A percentile compares a stretch with the other conserved stretches of the same genome.
Evolutionary conservation across 2,888 invertebrate species (phyloP).

Genomic region (Ormyrus labotus): DNA sequence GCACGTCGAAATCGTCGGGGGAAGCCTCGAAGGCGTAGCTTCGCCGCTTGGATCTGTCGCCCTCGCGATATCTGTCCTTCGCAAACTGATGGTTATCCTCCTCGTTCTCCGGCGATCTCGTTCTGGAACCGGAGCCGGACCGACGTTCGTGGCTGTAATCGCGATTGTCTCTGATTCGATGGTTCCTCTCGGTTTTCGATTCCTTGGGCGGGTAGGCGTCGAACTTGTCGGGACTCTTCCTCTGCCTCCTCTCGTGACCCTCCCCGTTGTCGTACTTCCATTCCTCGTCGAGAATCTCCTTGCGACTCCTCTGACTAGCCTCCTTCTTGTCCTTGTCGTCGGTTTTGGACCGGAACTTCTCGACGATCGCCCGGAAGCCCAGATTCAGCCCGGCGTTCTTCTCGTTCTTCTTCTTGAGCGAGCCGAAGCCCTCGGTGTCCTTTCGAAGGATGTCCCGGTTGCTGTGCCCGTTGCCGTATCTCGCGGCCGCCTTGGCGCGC

Average conservation of each 20-base stretch:
- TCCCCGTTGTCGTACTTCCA: constrained; percentile 35
- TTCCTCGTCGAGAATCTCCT: constrained; percentile 17
- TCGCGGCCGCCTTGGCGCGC: neutral
- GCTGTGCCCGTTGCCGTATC: constrained; percentile 27
- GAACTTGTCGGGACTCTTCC: constrained; percentile 19
- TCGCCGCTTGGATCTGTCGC: constrained; percentile 59
- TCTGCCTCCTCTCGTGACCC: constrained; percentile 7
- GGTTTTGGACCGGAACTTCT: constrained; percentile 61
- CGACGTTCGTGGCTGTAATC: neutral
- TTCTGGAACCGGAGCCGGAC: neutral
- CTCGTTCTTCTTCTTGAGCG: constrained; percentile 57
- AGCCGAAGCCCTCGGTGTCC: constrained; percentile 60
- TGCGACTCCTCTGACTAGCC: constrained; percentile 5
- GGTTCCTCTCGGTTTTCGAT: constrained; percentile 34
- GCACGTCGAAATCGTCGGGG: constrained; percentile 66
- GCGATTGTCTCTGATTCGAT: constrained; percentile 5
- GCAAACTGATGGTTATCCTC: neutral
- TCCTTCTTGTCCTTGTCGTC: constrained; percentile 56
- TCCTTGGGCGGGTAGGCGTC: constrained; percentile 29
- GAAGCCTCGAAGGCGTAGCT: constrained; percentile 62
- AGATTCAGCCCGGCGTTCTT: constrained; percentile 59
- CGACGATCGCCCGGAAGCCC: constrained; percentile 65
- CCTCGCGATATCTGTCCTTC: constrained; percentile 57
- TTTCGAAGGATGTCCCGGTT: constrained; percentile 48
- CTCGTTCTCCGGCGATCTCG: constrained; percentile 16